Evolutionary conservation across 2,797 vertebrate genomes (phyloP).

Genomic region (Schizopygopsis pylzovi): DNA sequence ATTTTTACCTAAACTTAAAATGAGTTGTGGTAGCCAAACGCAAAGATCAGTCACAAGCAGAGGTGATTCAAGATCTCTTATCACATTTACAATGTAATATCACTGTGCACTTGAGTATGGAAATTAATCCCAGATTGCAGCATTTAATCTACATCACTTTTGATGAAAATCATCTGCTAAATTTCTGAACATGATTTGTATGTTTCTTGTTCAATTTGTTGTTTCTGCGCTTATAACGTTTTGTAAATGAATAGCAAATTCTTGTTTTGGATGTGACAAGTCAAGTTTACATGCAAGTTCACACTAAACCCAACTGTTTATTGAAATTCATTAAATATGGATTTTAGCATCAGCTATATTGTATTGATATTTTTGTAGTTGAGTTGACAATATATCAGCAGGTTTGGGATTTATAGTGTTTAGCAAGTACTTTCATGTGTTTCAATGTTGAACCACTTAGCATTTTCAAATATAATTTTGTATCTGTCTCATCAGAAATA

Average conservation of each 20-base stretch:
- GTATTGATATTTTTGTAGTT: not conserved
- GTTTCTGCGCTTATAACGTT: not conserved
- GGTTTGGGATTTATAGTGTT: not conserved
- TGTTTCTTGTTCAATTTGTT: not conserved
- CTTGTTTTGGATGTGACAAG: not conserved
- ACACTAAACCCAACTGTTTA: not conserved
- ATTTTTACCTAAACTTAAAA: not conserved
- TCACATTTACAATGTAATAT: not conserved
- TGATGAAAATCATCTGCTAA: not conserved
- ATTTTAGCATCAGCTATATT: not conserved
- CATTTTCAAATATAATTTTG: not conserved
- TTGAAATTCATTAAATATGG: conserved; percentile 1
- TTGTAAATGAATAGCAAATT: not conserved
- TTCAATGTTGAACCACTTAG: not conserved
- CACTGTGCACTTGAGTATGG: not conserved
- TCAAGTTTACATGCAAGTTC: not conserved
- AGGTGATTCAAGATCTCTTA: not conserved
- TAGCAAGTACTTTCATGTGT: not conserved
- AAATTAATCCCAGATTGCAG: not conserved
- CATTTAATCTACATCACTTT: not conserved
- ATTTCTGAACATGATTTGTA: not conserved
- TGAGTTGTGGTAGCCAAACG: not conserved
- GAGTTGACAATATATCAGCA: not conserved
- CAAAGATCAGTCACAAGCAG: not conserved
- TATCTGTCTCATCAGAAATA: not conserved